Evolutionary conservation across 2,797 vertebrate species (phyloP).

Genomic region (Chaetophractus vellerosus): DNA sequence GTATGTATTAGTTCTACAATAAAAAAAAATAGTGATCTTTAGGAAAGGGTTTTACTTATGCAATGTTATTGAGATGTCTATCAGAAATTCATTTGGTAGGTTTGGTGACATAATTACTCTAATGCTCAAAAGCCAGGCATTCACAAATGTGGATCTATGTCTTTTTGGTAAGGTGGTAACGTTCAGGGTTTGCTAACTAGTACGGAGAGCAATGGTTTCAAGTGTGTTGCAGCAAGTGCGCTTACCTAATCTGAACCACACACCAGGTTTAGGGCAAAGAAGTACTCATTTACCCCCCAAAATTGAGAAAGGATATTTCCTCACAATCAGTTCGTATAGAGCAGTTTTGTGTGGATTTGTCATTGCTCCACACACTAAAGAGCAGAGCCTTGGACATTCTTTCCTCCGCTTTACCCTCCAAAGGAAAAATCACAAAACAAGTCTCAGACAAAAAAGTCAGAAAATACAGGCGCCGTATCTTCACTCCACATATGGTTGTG

Average conservation of each 20-base stretch:
- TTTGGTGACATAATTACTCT: conserved; percentile 75
- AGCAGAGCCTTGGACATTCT: conserved; percentile 38
- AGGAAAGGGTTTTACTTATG: conserved; percentile 60
- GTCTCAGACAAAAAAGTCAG: conserved; percentile 10
- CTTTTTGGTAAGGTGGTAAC: conserved; percentile 62
- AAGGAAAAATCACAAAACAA: conserved; percentile 70
- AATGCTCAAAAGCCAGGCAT: conserved; percentile 71
- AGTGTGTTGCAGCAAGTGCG: conserved; percentile 47
- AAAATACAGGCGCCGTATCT: conserved; percentile 46
- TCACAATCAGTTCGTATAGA: neutral
- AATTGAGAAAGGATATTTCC: conserved; percentile 45
- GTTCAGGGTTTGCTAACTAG: conserved; percentile 77
- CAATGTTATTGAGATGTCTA: conserved; percentile 68
- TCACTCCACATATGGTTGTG: neutral
- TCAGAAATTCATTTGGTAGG: conserved; percentile 68
- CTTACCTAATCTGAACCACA: conserved; percentile 67
- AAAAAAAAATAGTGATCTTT: conserved; percentile 74
- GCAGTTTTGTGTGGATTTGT: conserved; percentile 23
- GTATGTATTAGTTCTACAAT: conserved; percentile 61
- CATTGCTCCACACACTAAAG: conserved; percentile 45
- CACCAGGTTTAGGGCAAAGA: conserved; percentile 40
- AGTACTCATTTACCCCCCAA: conserved; percentile 36
- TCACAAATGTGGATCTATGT: conserved; percentile 58
- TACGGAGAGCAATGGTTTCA: conserved; percentile 62
- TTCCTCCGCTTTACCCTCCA: conserved; percentile 18